Percentiles rank a stretch among this genome's conserved stretches.
phyloP scores from a whole-genome alignment of 2,888 invertebrate genomes.

The Catotricha subobsoleta region DNA sequence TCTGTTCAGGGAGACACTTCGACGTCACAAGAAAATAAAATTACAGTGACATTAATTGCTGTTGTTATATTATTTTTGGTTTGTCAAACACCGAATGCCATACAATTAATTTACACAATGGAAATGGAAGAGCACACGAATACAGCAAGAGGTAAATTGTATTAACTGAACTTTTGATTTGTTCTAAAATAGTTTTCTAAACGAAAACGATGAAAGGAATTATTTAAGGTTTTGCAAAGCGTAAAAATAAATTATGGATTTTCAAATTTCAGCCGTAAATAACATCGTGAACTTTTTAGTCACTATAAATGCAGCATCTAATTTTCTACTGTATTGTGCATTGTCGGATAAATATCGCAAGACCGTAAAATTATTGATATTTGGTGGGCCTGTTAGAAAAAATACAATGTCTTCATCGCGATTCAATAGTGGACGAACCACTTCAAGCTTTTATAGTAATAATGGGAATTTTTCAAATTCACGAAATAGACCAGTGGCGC shows the following conservation, averaged over 20 bases:
- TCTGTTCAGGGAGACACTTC: conserved; percentile 27
- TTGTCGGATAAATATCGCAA: conserved; percentile 55
- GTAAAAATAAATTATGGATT: too few species aligned
- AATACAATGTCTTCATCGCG: conserved; percentile 1
- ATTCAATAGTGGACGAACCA: background rate
- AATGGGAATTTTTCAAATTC: background rate
- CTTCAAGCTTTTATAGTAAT: conserved; percentile 5
- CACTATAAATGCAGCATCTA: conserved; percentile 53
- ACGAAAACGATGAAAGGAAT: background rate
- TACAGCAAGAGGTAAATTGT: background rate
- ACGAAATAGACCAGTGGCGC: too few species aligned
- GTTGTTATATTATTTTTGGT: conserved; percentile 57
- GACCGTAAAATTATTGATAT: conserved; percentile 31
- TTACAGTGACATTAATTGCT: conserved; percentile 56
- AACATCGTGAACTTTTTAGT: conserved; percentile 55
- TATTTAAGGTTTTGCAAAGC: too few species aligned
- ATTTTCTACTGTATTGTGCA: conserved; percentile 60
- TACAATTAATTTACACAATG: conserved; percentile 35
- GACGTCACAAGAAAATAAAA: conserved; percentile 46
- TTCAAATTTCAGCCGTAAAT: conserved; percentile 38
- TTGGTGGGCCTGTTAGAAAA: conserved; percentile 16
- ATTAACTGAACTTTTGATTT: background rate
- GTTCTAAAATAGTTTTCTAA: background rate
- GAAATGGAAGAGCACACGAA: background rate
- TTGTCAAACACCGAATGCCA: conserved; percentile 53